These are phyloP conservation scores for Globodera rostochiensis DNA, from an alignment of 1,140 invertebrate genomes.

Conservation along the genomic window DNA sequence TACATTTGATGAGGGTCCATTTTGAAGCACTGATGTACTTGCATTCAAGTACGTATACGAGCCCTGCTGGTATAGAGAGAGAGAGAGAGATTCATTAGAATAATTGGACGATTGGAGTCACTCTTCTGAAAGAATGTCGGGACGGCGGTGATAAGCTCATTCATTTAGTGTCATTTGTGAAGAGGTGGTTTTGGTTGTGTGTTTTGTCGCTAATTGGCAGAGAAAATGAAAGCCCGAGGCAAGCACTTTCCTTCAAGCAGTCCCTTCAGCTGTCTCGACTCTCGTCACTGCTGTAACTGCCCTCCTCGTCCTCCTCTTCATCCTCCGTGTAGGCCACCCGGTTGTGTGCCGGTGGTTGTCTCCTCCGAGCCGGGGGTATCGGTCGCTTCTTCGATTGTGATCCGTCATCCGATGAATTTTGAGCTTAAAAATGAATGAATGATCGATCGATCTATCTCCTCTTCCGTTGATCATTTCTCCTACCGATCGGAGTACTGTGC, in stretches of 20 bases:
- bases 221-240: neutral
- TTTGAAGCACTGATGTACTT: no score
- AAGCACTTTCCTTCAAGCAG: neutral
- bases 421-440: neutral
- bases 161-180: neutral
- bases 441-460: slow-evolving; percentile 6
- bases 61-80: no score
- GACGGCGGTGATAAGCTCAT: slow-evolving; percentile 1
- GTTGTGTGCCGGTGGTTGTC: slow-evolving; percentile 15
- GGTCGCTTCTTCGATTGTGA: slow-evolving; percentile 15
- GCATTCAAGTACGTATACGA: no score
- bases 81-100: slow-evolving; percentile 4
- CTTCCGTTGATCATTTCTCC: neutral
- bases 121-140: neutral
- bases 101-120: slow-evolving; percentile 6
- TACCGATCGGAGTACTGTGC: slow-evolving; percentile 51
- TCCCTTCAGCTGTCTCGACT: slow-evolving; percentile 12
- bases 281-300: slow-evolving; percentile 14
- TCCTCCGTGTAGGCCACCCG: slow-evolving; percentile 27
- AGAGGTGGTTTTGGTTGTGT: neutral
- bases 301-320: slow-evolving; percentile 19
- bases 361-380: slow-evolving; percentile 17
- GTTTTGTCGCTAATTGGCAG: neutral
- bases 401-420: slow-evolving; percentile 18
- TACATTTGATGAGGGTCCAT: no score